Evolutionary conservation across 2,888 invertebrate genomes (phyloP), one percentile per base, ranked within the genome.

Genomic region (Drosophila pegasa): DNA sequence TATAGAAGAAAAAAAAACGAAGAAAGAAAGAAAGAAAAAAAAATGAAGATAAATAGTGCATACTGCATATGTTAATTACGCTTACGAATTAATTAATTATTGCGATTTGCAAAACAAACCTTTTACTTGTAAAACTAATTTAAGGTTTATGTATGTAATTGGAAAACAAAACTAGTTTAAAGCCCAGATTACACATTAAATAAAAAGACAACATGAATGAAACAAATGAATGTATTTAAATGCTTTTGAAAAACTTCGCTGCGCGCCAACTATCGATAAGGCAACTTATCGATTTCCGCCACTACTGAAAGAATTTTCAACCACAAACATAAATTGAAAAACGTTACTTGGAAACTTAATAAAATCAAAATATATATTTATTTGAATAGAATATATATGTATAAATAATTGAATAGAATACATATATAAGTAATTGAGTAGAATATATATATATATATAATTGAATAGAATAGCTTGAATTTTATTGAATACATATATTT

Each of bases 91-190:
- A 71, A 64, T 71, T 60, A 68, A 64, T 75, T 60, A 68, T 64
- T 61, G 72, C 75, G 64, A 61, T 71, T 69, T 69, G 72, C 75
- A 38, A 65, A 62, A 62, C 63, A 72, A 69, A 75, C 69, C 56
- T 72, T 75, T 75, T 60, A 76, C 58, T 66, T 76, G 73, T 75
- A 70, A 75, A 73, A 70, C 60, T 66, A 73, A 31, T 63, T 50
- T 76, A 66, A 76, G 73, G 48, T 68, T 73, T 66, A 63, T 75
- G 72, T 73, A 76, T 73, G 73, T 75, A 73, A 75, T 75, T 75
- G 75, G 62, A 75, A 75, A 43, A n/a, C n/a, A n/a, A n/a, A 45
- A 70, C 59, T 75, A 76, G 73, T 73, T 73, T 75, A 76, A 73
- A 62, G 40, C 51, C 56, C 56, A 63, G 33, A 66, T 75, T 74